phyloP scores from a whole-genome alignment of 1,140 invertebrate genomes.

The Stegodyphus dumicola region DNA sequence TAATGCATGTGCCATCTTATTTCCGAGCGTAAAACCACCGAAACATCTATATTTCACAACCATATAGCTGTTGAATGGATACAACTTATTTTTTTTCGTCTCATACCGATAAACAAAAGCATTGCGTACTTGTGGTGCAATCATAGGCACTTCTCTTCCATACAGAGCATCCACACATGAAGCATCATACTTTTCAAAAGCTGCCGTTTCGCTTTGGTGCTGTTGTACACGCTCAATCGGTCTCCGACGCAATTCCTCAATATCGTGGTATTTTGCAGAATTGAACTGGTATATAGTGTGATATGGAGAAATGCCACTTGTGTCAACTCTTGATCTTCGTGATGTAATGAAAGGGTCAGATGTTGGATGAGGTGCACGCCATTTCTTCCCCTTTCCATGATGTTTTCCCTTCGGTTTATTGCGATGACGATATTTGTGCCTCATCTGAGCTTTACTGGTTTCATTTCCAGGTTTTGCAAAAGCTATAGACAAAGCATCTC shows the following conservation, averaged over 20 bases:
- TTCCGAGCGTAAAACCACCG: slow-evolving; percentile 13
- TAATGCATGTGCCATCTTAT: slow-evolving; percentile 7
- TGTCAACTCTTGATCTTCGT: slow-evolving; percentile 38
- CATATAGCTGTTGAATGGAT: slow-evolving; percentile 49
- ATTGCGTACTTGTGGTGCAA: slow-evolving; percentile 31
- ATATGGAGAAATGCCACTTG: slow-evolving; percentile 15
- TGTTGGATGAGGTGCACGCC: background rate
- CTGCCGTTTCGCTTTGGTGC: background rate
- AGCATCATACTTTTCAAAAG: slow-evolving; percentile 3
- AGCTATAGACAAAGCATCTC: slow-evolving; percentile 38
- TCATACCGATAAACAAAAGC: slow-evolving; percentile 54
- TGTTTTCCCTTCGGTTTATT: background rate
- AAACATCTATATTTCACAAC: slow-evolving; percentile 52
- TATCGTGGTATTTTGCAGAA: background rate
- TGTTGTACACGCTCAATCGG: background rate
- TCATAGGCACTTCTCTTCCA: slow-evolving; percentile 21
- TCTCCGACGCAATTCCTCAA: slow-evolving; percentile 15
- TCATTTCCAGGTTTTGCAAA: slow-evolving; percentile 16
- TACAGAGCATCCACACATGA: slow-evolving; percentile 25
- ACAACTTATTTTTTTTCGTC: slow-evolving; percentile 48
- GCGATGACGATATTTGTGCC: slow-evolving; percentile 18
- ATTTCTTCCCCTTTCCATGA: background rate
- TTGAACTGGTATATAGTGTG: slow-evolving; percentile 3
- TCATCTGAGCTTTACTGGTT: background rate
- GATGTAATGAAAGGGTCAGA: slow-evolving; percentile 17